Percentiles rank a stretch among this genome's conserved stretches.
Conservation (phyloP, 1,140 invertebrate species). For the Leptinotarsa lineolata region DNA sequence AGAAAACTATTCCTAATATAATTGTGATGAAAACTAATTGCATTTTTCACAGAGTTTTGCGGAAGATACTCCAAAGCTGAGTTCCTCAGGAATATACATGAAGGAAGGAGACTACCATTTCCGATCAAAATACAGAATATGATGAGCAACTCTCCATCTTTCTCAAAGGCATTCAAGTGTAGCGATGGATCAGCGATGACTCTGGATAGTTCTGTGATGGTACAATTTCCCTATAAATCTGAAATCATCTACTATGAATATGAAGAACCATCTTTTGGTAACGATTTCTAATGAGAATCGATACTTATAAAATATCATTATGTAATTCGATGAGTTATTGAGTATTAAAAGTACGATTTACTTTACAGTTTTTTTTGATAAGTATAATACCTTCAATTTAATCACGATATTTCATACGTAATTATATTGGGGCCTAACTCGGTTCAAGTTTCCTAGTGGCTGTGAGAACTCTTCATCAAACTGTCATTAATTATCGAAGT, state of each 20-base stretch:
- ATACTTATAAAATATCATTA: too few relatives aligned
- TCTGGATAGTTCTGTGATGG: background rate
- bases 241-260: background rate
- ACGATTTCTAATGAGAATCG: too few relatives aligned
- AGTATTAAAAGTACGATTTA: too few relatives aligned
- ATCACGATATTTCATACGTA: too few relatives aligned
- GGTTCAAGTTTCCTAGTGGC: too few relatives aligned
- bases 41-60: conserved; percentile 7
- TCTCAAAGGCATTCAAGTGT: conserved; percentile 3
- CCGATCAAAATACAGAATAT: conserved; percentile 17
- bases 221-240: conserved; percentile 10
- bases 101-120: background rate
- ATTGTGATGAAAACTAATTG: background rate
- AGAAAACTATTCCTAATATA: background rate
- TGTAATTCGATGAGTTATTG: too few relatives aligned
- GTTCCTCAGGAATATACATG: background rate
- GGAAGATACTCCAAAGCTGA: background rate
- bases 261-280: background rate
- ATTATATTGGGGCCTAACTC: too few relatives aligned
- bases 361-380: too few relatives aligned
- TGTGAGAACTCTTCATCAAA: too few relatives aligned
- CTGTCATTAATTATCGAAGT: too few relatives aligned
- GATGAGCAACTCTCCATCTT: conserved; percentile 13
- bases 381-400: too few relatives aligned
- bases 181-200: conserved; percentile 9